Percentiles rank a stretch among this genome's conserved stretches.
Conservation (phyloP, 2,797 vertebrate genomes). For the Argentina silus region DNA sequence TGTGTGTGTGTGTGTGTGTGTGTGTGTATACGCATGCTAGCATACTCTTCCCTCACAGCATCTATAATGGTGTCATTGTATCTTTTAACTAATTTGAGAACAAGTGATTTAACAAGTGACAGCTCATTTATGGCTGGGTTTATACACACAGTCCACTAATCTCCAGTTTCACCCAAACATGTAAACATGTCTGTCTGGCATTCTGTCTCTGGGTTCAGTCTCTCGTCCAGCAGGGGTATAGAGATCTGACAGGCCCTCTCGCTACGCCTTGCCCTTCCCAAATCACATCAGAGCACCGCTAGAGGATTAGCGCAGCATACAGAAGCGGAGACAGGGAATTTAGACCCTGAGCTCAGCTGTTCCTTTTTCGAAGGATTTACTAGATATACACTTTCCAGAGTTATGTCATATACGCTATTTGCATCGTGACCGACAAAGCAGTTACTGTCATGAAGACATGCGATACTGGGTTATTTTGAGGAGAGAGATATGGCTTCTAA, state of each 20-base stretch:
- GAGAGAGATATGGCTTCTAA: conserved; percentile 45
- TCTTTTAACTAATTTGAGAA: background rate
- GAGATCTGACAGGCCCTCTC: background rate
- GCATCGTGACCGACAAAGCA: background rate
- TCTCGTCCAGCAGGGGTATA: background rate
- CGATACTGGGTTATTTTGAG: conserved; percentile 27
- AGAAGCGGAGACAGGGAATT: conserved; percentile 31
- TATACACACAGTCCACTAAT: conserved; percentile 23
- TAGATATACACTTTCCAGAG: conserved; percentile 25
- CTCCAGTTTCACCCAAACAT: conserved; percentile 48
- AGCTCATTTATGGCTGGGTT: conserved; percentile 2
- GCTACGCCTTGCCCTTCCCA: background rate
- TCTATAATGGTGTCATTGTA: too few species aligned
- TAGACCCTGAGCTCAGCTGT: conserved; percentile 39
- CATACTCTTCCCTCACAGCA: too few species aligned
- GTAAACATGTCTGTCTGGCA: conserved; percentile 27
- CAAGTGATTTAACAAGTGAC: background rate
- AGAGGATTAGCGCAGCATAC: conserved; percentile 41
- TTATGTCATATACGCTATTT: conserved; percentile 33
- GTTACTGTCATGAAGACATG: conserved; percentile 28
- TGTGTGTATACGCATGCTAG: too few species aligned
- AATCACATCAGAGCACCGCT: background rate
- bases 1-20: too few species aligned
- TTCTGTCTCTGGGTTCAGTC: background rate
- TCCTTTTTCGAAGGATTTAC: conserved; percentile 26